Evolutionary conservation across 2,113 vertebrate genomes (phyloP).

Genomic region (Oriolus oriolus): DNA sequence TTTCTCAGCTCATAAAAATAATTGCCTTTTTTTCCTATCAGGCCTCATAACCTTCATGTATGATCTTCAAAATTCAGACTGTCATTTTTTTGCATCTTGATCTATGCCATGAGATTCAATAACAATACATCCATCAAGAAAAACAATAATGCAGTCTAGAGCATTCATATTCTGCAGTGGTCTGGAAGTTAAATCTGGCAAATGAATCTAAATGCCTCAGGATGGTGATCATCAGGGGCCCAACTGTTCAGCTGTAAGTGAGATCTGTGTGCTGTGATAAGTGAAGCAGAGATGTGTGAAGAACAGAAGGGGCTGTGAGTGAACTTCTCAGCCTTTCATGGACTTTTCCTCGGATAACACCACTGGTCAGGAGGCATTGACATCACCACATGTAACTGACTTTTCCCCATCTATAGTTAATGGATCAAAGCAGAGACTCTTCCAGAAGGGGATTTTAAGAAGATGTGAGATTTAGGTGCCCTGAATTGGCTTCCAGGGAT

Average conservation of each 20-base stretch:
- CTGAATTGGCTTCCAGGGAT: neutral
- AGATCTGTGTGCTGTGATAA: fast-evolving
- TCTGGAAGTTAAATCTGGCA: neutral
- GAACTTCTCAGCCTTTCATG: neutral
- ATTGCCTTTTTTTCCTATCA: neutral
- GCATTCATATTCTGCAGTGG: neutral
- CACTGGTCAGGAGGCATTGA: neutral
- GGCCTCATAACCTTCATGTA: neutral
- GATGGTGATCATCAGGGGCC: neutral
- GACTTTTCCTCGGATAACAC: neutral
- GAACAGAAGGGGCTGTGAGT: neutral
- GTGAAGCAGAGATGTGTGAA: neutral
- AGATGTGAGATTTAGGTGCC: neutral
- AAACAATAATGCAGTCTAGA: neutral
- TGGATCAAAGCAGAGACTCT: neutral
- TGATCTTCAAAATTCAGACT: neutral
- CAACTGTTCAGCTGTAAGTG: neutral
- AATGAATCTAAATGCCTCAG: neutral
- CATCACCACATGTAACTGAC: fast-evolving
- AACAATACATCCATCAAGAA: neutral
- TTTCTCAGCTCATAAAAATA: neutral
- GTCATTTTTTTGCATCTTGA: neutral
- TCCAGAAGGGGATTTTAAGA: neutral
- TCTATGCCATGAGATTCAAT: neutral
- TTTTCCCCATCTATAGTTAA: neutral